Base-by-base conservation (phyloP, 2,888 invertebrate species). In the Drosophila monieri region DNA sequence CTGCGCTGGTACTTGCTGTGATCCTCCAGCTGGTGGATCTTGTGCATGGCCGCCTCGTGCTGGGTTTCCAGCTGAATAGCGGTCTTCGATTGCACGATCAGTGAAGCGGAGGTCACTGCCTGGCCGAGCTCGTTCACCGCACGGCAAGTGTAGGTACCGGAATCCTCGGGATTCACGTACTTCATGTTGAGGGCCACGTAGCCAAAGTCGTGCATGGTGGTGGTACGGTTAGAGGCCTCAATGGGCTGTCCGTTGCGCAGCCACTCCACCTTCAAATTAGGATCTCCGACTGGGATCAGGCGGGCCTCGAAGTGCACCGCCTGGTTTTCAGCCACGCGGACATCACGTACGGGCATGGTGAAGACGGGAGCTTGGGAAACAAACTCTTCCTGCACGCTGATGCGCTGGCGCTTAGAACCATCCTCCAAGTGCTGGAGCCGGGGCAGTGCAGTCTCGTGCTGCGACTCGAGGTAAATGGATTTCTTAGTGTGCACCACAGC, bases 181-280 rank as follows among this genome's bases (percentile, higher is more conserved):
- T 97, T 97, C 96, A 97, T 96, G 86, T 98, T 97, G 15, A 97
- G 93, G 39, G 98, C 98, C 25, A 99, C 99, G 90, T 98, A 99
- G 51, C 99, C 99, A 90, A 99, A 99, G 91, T 99, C 99, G 90
- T 99, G 97, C 95, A 98, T 97, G 9, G 98, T 98, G 44, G 97
- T 96, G 30, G 96, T 93, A 67, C 97, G 96, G 90, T 97, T 97
- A n/a, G 97, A 97, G 65, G 97, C 97, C 93, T 96, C 94, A 80
- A 98, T 95, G 27, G 97, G 95, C 61, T 97, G 96, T 57, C 97
- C 98, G 90, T 98, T 97, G 66, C 97, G 94, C 67, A 97, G 93
- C 98, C 98, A 98, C 92, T 98, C 97, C 4, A 98, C 97, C 89
- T 95, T 95, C n/a, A 98, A 93, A 76, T 96, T 95, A 0, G 98